A percentile compares a stretch with the other conserved stretches of the same genome.
These are phyloP conservation scores for Slavum lentiscoides DNA, from an alignment of 2,888 invertebrate species.

Conservation along the genomic window DNA sequence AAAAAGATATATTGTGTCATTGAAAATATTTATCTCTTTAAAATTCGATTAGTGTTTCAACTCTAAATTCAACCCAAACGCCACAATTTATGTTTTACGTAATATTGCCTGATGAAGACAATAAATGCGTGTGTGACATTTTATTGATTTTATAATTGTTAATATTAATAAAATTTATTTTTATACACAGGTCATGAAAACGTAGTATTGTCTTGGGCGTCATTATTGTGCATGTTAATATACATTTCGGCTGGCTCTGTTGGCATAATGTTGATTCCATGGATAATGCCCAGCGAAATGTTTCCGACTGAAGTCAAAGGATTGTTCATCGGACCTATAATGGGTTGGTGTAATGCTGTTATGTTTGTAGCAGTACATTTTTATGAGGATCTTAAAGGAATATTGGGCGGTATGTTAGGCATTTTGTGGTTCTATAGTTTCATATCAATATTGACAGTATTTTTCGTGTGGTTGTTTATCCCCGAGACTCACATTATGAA, in stretches of 20 bases:
- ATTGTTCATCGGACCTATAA: constrained; percentile 54
- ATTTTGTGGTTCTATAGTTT: constrained; percentile 66
- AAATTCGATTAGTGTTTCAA: too few species aligned
- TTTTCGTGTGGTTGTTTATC: constrained; percentile 58
- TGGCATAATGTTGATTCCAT: constrained; percentile 53
- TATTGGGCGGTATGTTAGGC: constrained; percentile 61
- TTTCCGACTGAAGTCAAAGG: constrained; percentile 46
- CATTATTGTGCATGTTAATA: constrained; percentile 50
- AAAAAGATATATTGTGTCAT: too few species aligned
- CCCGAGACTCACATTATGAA: constrained; percentile 58
- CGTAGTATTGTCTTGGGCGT: constrained; percentile 29
- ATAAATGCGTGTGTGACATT: neutral
- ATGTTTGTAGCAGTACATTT: constrained; percentile 53
- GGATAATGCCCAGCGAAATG: constrained; percentile 54
- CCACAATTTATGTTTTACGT: too few species aligned
- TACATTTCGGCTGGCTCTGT: constrained; percentile 54
- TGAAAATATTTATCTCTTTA: too few species aligned
- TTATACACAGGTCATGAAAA: constrained; percentile 23
- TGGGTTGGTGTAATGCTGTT: constrained; percentile 50
- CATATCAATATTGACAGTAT: constrained; percentile 60
- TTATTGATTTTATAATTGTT: neutral
- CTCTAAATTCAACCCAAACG: too few species aligned
- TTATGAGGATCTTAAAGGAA: constrained; percentile 23
- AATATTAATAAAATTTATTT: neutral
- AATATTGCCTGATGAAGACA: too few species aligned